Percentiles rank a stretch among this genome's conserved stretches.
Evolutionary conservation across 2,113 vertebrate genomes (phyloP).

Genomic region (Phodopus roborovskii): DNA sequence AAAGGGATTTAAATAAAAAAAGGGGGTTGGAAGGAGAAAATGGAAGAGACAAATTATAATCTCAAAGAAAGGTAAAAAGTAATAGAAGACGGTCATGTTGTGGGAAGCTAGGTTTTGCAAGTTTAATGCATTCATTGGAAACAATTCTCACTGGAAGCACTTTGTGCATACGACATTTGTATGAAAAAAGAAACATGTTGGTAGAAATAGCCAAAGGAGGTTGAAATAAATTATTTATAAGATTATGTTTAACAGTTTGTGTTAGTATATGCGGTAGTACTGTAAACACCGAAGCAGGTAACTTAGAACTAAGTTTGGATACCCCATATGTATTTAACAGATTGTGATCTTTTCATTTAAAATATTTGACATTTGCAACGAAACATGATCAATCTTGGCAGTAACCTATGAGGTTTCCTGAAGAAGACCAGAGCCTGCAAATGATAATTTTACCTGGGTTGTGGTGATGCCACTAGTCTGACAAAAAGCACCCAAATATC

Average conservation of each 20-base stretch:
- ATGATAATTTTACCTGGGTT: not conserved
- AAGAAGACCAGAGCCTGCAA: not conserved
- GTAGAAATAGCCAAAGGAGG: conserved; percentile 84
- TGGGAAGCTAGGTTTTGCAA: conserved; percentile 91
- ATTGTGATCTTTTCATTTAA: not conserved
- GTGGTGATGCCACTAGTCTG: not conserved
- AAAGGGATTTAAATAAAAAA: not conserved
- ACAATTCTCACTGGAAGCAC: conserved; percentile 85
- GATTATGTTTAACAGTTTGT: conserved; percentile 79
- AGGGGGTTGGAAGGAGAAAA: not conserved
- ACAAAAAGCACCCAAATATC: not conserved
- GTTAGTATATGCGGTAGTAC: conserved; percentile 76
- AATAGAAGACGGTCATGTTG: conserved; percentile 13
- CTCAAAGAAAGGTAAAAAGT: not conserved
- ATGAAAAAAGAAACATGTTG: conserved; percentile 46
- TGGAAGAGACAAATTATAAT: not conserved
- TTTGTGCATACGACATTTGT: conserved; percentile 82
- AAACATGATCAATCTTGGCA: not conserved
- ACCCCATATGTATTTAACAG: not conserved
- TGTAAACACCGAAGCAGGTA: conserved; percentile 74
- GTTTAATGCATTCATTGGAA: conserved; percentile 90
- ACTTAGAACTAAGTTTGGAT: not conserved
- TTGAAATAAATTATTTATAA: conserved; percentile 82
- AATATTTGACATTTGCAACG: not conserved
- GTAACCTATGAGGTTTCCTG: not conserved